phyloP scores from a whole-genome alignment of 2,888 invertebrate species.

The Empis livida region DNA sequence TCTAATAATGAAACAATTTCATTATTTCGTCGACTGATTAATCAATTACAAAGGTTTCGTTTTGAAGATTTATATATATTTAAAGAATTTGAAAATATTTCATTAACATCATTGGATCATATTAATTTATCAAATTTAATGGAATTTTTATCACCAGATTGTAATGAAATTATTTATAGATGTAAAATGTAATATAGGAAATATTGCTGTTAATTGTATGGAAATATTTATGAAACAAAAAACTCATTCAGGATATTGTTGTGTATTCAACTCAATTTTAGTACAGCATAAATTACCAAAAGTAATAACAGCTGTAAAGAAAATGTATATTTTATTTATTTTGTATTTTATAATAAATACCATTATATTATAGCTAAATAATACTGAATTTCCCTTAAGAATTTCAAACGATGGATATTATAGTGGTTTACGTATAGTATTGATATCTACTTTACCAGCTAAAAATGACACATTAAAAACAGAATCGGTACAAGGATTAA shows the following conservation, averaged over 20 bases:
- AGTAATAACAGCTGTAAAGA: too few relatives aligned
- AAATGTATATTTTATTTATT: too few relatives aligned
- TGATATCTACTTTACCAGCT: too few relatives aligned
- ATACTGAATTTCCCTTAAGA: too few relatives aligned
- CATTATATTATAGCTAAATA: too few relatives aligned
- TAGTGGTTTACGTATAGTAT: too few relatives aligned
- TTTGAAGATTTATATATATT: conserved; percentile 21
- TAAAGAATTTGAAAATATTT: conserved; percentile 5
- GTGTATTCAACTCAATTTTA: conserved; percentile 35
- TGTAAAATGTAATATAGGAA: conserved; percentile 37
- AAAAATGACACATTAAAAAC: too few relatives aligned
- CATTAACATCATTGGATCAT: conserved; percentile 23
- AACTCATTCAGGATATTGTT: conserved; percentile 37
- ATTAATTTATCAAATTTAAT: conserved; percentile 22
- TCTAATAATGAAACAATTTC: conserved; percentile 15
- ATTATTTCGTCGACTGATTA: conserved; percentile 20
- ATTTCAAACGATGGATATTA: too few relatives aligned
- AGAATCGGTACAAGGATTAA: too few relatives aligned
- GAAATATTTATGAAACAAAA: conserved; percentile 33
- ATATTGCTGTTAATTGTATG: conserved; percentile 31
- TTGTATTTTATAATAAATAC: too few relatives aligned
- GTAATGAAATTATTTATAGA: conserved; percentile 30
- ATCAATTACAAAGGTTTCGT: conserved; percentile 21
- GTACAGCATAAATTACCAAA: neutral
- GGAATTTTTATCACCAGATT: conserved; percentile 18